phyloP scores from a whole-genome alignment of 1,140 invertebrate genomes.

The Micrasema longulum region DNA sequence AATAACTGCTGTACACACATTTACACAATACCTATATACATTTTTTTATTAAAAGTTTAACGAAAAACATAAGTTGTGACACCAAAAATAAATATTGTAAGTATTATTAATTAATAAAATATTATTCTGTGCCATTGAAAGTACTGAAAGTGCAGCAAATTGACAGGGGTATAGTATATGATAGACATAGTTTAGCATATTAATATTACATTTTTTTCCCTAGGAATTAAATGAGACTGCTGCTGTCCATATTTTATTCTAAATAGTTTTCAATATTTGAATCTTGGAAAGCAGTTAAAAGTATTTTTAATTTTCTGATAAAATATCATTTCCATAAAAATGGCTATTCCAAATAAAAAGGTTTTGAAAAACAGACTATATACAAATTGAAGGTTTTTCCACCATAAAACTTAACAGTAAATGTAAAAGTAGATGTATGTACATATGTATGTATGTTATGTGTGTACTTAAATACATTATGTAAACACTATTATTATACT shows the following conservation, averaged over 20 bases:
- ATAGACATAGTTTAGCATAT: no score
- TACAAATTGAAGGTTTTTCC: constrained; percentile 45
- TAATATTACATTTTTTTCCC: no score
- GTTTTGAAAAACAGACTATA: constrained; percentile 34
- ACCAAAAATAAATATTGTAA: no score
- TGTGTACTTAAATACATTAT: constrained; percentile 50
- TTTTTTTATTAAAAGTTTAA: constrained; percentile 1
- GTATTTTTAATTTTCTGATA: constrained; percentile 36
- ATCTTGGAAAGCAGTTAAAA: background rate
- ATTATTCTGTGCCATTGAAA: no score
- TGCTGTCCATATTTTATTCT: no score
- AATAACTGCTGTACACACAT: constrained; percentile 16
- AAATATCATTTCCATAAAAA: constrained; percentile 50
- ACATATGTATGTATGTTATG: constrained; percentile 42
- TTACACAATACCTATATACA: constrained; percentile 30
- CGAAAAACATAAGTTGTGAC: no score
- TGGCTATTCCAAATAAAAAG: constrained; percentile 37
- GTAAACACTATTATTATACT: constrained; percentile 49
- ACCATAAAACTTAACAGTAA: constrained; percentile 53
- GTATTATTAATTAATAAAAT: no score
- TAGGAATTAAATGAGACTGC: no score
- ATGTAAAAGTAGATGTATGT: constrained; percentile 53
- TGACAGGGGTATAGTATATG: no score
- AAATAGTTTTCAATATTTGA: no score
- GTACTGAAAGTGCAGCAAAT: no score